Base-by-base conservation (phyloP, 2,888 invertebrate genomes). In the Caenorhabditis panamensis region DNA sequence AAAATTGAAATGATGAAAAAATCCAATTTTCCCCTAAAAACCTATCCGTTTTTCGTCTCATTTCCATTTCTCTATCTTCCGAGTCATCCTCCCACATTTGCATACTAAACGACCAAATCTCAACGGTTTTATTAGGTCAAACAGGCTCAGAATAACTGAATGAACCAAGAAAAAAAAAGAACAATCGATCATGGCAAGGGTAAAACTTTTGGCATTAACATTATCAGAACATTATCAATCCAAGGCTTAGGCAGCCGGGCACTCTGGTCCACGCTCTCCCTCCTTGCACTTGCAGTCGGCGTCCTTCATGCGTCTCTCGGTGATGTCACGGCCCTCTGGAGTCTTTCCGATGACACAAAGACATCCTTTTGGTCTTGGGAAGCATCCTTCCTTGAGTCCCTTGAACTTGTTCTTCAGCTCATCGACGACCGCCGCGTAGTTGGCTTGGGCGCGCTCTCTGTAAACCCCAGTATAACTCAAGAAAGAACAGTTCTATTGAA, bases 271-370 rank as follows among this genome's bases (percentile, higher is more conserved):
- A 37, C 68, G 62, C 31, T 84, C 81, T 62, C 84, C 84, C 16
- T 79, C 82, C 49, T 79, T 66, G 68, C 84, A 84, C 71, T 84
- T 85, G 80, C 90, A 90, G 73, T 89, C 90, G 61, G 86, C 73
- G 63, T 90, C 90, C 73, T 89, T 90, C 87, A 89, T 86, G 49
- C 87, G 82, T 51, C 90, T 83, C 58, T 89, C 87, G n/a, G 89
- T 90, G 82, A 89, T 88, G 61, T 90, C 90, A 26, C 88, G 86
- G 20, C 90, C 90, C 58, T 88, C 86, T 47, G 85, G 67, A 26
- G 84, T 86, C 79, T 90, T 90, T 58, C 90, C 90, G 47, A 85
- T 85, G n/a, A 89, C 88, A 67, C 90, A 90, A n/a, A 90, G 83
- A 62, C 90, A 90, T 66, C 89, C 88, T 49, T 88, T 89, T 44